phyloP scores from a whole-genome alignment of 2,888 invertebrate species.

The Neelides folsomi region DNA sequence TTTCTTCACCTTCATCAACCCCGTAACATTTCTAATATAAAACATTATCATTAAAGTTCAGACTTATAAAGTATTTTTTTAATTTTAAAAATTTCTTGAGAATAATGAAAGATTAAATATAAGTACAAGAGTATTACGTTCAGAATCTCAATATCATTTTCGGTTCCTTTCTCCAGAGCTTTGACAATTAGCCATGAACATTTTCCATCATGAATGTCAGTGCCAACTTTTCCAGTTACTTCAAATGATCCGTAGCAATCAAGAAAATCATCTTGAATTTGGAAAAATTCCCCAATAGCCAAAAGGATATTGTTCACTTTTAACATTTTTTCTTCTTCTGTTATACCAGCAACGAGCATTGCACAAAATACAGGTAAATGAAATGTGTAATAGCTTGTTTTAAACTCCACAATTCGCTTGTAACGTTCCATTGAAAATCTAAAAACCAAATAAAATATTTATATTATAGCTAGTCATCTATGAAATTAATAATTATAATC shows the following conservation, averaged over 20 bases:
- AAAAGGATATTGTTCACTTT: slow-evolving; percentile 73
- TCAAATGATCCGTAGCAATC: slow-evolving; percentile 79
- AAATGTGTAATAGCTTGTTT: slow-evolving; percentile 85
- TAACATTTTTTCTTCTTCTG: slow-evolving; percentile 64
- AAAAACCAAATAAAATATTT: too few relatives aligned
- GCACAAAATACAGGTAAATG: slow-evolving; percentile 78
- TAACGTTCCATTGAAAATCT: slow-evolving; percentile 72
- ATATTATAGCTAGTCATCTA: too few relatives aligned
- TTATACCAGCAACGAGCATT: slow-evolving; percentile 59
- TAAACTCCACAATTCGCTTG: slow-evolving; percentile 73
- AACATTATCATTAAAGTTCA: too few relatives aligned
- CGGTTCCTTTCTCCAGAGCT: too few relatives aligned
- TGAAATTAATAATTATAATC: too few relatives aligned
- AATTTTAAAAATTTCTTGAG: too few relatives aligned
- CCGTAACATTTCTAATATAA: too few relatives aligned
- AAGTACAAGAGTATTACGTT: too few relatives aligned
- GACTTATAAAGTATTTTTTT: not conserved
- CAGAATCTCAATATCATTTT: too few relatives aligned
- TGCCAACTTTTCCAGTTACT: slow-evolving; percentile 74
- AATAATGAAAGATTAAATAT: too few relatives aligned
- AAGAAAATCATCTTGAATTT: slow-evolving; percentile 80
- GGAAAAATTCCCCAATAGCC: slow-evolving; percentile 89
- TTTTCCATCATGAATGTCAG: slow-evolving; percentile 87
- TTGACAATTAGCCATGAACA: slow-evolving; percentile 84
- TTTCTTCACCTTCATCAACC: too few relatives aligned